A percentile compares a stretch with the other conserved stretches of the same genome.
These are phyloP conservation scores for Saguinus imperator DNA, from an alignment of 2,113 vertebrate species.

Conservation along the genomic window DNA sequence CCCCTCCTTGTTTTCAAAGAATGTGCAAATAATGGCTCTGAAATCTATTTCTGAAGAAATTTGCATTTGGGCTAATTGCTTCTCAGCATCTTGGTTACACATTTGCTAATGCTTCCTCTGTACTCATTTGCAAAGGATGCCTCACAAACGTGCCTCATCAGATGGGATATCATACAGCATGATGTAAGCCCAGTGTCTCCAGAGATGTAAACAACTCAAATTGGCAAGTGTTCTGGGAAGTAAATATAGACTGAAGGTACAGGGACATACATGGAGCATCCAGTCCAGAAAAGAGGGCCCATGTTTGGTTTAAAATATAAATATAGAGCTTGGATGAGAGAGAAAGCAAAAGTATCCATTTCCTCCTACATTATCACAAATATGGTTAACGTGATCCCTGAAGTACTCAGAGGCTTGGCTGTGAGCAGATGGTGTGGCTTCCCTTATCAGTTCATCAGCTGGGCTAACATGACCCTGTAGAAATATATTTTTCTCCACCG, in stretches of 20 bases:
- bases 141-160: not conserved
- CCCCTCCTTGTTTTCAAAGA: not conserved
- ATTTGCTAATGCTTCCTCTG: slow-evolving; percentile 31
- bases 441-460: slow-evolving; percentile 65
- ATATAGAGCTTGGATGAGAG: not conserved
- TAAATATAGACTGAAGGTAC: slow-evolving; percentile 38
- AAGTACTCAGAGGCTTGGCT: not conserved
- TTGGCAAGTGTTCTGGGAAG: slow-evolving; percentile 40
- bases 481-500: slow-evolving; percentile 49
- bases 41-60: not conserved
- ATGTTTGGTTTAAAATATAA: slow-evolving; percentile 58
- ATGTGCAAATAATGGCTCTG: not conserved
- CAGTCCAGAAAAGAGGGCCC: not conserved
- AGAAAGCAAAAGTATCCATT: slow-evolving; percentile 32
- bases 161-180: not conserved
- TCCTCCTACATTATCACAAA: slow-evolving; percentile 41
- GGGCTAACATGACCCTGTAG: not conserved
- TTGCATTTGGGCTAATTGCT: not conserved
- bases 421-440: not conserved
- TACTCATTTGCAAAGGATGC: not conserved
- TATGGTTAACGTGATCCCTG: not conserved
- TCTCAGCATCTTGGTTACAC: not conserved
- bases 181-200: not conserved
- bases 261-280: not conserved
- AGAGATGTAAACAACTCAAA: slow-evolving; percentile 51